Evolutionary conservation across 2,888 invertebrate species (phyloP).

Genomic region (Hyposoter didymator): DNA sequence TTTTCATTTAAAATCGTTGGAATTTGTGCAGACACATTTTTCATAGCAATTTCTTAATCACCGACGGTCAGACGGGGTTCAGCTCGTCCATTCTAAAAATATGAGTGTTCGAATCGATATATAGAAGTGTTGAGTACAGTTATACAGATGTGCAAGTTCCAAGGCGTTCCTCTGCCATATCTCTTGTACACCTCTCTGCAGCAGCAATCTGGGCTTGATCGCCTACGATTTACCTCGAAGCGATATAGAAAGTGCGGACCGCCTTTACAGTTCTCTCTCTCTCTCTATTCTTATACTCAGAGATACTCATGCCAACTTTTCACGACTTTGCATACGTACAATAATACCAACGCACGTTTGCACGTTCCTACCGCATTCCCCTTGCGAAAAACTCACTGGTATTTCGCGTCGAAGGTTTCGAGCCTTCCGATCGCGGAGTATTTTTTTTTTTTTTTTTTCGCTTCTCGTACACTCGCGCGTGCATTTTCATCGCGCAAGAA

Average conservation of each 20-base stretch:
- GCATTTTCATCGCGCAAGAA: constrained; percentile 6
- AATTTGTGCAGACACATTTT: background rate
- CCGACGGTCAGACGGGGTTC: background rate
- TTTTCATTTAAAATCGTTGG: background rate
- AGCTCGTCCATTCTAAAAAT: background rate
- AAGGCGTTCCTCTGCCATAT: constrained; percentile 49
- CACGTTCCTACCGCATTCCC: constrained; percentile 35
- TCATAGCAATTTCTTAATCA: background rate
- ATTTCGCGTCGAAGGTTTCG: constrained; percentile 43
- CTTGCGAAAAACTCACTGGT: constrained; percentile 49
- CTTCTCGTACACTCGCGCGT: constrained; percentile 1
- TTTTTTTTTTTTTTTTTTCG: constrained; percentile 12
- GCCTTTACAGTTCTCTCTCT: constrained; percentile 43
- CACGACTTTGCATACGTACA: constrained; percentile 11
- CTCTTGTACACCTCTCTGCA: constrained; percentile 49
- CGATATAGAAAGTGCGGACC: constrained; percentile 63
- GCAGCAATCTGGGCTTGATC: constrained; percentile 58
- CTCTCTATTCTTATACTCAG: constrained; percentile 33
- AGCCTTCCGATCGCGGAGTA: background rate
- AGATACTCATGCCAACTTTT: constrained; percentile 38
- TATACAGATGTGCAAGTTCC: constrained; percentile 16
- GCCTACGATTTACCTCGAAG: constrained; percentile 67
- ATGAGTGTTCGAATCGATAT: background rate
- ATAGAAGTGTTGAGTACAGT: background rate
- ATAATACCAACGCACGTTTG: constrained; percentile 19